These are phyloP conservation scores for Pocillopora grandis DNA, from an alignment of 92 coral and sea anemone species.

Conservation along the genomic window DNA sequence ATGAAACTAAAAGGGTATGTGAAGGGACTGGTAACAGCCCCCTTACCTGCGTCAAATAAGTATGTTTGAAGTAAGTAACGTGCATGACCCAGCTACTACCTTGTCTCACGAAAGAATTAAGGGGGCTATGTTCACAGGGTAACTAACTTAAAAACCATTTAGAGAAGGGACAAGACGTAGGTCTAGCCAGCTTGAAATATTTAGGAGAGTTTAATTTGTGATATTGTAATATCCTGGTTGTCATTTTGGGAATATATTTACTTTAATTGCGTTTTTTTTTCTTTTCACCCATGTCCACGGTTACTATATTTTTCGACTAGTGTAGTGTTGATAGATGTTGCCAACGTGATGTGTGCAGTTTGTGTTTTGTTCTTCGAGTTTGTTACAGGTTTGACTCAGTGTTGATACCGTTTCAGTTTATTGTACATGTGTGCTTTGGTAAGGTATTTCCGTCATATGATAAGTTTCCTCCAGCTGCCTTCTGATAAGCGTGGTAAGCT, in stretches of 20 bases:
- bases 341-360: not conserved
- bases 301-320: not conserved
- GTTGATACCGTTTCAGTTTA: constrained; percentile 24
- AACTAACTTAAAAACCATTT: too few species aligned
- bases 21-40: too few species aligned
- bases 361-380: constrained; percentile 22
- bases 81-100: too few species aligned
- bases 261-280: not conserved
- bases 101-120: too few species aligned
- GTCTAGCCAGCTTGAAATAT: too few species aligned
- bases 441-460: not conserved
- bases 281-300: not conserved
- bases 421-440: constrained; percentile 7
- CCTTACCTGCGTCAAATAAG: too few species aligned
- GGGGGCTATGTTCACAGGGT: too few species aligned
- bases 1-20: too few species aligned
- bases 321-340: not conserved
- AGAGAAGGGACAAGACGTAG: too few species aligned
- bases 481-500: not conserved
- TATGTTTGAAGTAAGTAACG: too few species aligned
- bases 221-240: not conserved
- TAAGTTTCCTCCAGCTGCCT: not conserved
- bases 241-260: not conserved
- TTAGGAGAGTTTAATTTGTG: not conserved
- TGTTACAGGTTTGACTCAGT: constrained; percentile 27